Evolutionary conservation across 2,797 vertebrate genomes (phyloP).

Genomic region (Carcharodon carcharias): DNA sequence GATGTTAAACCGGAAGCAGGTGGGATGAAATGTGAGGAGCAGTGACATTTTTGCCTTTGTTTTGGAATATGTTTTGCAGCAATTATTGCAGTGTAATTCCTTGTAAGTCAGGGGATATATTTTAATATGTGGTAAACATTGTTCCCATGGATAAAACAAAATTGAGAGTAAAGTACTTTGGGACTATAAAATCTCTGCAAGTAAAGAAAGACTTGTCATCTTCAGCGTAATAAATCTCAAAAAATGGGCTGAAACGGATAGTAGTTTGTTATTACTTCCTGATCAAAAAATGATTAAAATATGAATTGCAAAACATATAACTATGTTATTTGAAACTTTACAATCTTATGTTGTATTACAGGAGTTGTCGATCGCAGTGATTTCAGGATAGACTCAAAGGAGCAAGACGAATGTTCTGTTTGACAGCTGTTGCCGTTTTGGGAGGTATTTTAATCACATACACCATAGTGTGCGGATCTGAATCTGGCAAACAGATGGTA

Average conservation of each 20-base stretch:
- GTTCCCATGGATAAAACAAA: background rate
- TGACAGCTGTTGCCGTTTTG: constrained; percentile 29
- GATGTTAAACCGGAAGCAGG: background rate
- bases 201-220: background rate
- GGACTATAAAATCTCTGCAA: background rate
- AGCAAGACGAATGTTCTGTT: background rate
- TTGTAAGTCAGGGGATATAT: background rate
- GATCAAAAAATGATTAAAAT: background rate
- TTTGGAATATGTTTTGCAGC: background rate
- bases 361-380: background rate
- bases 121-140: background rate
- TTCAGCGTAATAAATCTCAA: background rate
- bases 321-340: background rate
- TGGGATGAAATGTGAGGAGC: background rate
- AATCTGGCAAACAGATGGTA: constrained; percentile 35
- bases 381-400: background rate
- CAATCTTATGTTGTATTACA: background rate
- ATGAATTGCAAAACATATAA: background rate
- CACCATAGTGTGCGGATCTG: constrained; percentile 1
- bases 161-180: background rate
- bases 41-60: background rate
- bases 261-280: background rate
- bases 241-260: background rate
- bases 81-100: background rate
- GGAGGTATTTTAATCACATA: constrained; percentile 35